Percentiles rank a stretch among this genome's conserved stretches.
Conservation (phyloP, 2,888 invertebrate species). For the Entomobrya multifasciata region DNA sequence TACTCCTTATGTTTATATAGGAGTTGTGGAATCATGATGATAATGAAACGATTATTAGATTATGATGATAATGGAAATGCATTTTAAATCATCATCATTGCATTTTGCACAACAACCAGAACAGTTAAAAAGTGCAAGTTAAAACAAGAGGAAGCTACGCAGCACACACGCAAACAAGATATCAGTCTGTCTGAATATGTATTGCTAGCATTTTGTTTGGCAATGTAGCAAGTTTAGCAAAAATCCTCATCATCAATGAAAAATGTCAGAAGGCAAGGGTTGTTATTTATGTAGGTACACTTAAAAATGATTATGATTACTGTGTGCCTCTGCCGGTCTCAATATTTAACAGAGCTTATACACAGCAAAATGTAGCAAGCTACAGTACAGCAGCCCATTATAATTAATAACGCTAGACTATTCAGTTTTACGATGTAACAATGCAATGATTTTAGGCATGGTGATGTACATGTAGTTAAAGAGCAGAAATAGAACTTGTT, state of each 20-base stretch:
- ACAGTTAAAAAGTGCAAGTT: slow-evolving; percentile 31
- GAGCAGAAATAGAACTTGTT: too few relatives aligned
- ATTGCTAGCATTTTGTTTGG: neutral
- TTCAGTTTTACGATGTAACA: neutral
- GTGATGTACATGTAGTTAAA: too few relatives aligned
- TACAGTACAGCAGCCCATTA: neutral
- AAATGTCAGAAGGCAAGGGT: neutral
- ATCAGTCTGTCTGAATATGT: neutral
- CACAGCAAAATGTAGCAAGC: neutral
- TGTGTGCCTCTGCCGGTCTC: slow-evolving; percentile 2
- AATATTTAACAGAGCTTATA: slow-evolving; percentile 63
- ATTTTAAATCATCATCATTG: slow-evolving; percentile 32
- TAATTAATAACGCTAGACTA: neutral
- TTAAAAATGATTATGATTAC: too few relatives aligned
- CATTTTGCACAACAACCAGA: slow-evolving; percentile 10
- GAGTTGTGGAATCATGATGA: neutral
- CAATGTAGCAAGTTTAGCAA: neutral
- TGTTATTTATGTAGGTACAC: too few relatives aligned
- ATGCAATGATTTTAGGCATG: slow-evolving; percentile 15
- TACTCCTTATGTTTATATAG: neutral
- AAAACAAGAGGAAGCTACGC: neutral
- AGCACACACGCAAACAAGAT: too few relatives aligned
- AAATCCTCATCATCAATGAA: neutral
- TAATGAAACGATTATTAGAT: neutral
- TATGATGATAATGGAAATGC: slow-evolving; percentile 26